Evolutionary conservation across 2,113 vertebrate species (phyloP).

Genomic region (Apteryx mantelli): DNA sequence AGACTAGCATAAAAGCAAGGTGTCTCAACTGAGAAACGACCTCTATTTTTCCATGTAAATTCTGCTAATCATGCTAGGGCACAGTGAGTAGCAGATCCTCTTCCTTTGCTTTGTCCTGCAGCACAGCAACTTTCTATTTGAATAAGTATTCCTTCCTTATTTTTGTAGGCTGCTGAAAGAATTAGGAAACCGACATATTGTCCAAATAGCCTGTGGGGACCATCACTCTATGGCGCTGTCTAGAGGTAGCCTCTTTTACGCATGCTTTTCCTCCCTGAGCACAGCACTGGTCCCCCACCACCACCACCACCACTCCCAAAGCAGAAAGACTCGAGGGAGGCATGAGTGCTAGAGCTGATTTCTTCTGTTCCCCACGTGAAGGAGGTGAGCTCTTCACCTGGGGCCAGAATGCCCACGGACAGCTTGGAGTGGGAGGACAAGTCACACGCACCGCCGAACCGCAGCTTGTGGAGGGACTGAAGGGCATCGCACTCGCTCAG

Average conservation of each 20-base stretch:
- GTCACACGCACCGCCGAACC: conserved; percentile 65
- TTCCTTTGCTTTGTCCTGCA: background rate
- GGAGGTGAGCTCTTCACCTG: conserved; percentile 92
- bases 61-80: background rate
- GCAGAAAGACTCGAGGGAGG: background rate
- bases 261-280: background rate
- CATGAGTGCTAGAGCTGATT: background rate
- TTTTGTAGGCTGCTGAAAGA: conserved; percentile 56
- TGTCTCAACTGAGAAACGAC: background rate
- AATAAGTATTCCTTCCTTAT: background rate
- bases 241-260: conserved; percentile 68
- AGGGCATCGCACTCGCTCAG: conserved; percentile 85
- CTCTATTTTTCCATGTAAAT: background rate
- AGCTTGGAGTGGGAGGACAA: conserved; percentile 85
- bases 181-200: conserved; percentile 43
- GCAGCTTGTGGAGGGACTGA: conserved; percentile 80
- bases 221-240: conserved; percentile 75
- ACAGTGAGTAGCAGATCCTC: background rate
- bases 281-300: background rate
- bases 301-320: background rate
- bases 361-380: conserved; percentile 34
- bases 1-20: background rate
- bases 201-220: conserved; percentile 79
- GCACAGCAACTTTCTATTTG: background rate
- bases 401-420: conserved; percentile 86